These are phyloP conservation scores for Hydraecia micacea DNA, from an alignment of 2,888 invertebrate genomes.

Conservation along the genomic window DNA sequence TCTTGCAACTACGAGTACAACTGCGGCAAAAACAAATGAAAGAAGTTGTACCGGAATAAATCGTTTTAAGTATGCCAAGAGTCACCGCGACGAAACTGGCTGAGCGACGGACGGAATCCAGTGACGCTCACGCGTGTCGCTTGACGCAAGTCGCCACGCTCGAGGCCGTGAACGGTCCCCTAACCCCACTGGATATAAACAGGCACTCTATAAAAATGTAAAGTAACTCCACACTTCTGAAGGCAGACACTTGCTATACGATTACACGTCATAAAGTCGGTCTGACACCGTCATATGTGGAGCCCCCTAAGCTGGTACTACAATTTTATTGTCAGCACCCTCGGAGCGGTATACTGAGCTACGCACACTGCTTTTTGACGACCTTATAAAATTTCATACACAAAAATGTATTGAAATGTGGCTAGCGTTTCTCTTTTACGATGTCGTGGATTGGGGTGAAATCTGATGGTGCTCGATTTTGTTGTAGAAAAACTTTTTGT, in stretches of 20 bases:
- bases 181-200: neutral
- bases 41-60: neutral
- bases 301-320: constrained; percentile 52
- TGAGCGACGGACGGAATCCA: neutral
- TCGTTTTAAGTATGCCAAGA: neutral
- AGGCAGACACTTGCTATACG: constrained; percentile 43
- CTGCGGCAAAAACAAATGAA: neutral
- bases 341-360: constrained; percentile 28
- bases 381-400: constrained; percentile 58
- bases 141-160: neutral
- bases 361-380: constrained; percentile 54
- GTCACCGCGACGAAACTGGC: neutral
- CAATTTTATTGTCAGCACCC: constrained; percentile 54
- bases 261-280: constrained; percentile 49
- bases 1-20: neutral
- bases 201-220: constrained; percentile 46
- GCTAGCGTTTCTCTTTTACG: constrained; percentile 41
- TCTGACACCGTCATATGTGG: constrained; percentile 47
- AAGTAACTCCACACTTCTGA: constrained; percentile 46
- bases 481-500: neutral
- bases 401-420: constrained; percentile 52
- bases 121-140: too few species aligned
- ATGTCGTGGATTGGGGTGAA: constrained; percentile 19
- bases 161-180: neutral
- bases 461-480: neutral